These are phyloP conservation scores for Capra hircus DNA, from an alignment of 2,113 vertebrate species.

Conservation along the genomic window DNA sequence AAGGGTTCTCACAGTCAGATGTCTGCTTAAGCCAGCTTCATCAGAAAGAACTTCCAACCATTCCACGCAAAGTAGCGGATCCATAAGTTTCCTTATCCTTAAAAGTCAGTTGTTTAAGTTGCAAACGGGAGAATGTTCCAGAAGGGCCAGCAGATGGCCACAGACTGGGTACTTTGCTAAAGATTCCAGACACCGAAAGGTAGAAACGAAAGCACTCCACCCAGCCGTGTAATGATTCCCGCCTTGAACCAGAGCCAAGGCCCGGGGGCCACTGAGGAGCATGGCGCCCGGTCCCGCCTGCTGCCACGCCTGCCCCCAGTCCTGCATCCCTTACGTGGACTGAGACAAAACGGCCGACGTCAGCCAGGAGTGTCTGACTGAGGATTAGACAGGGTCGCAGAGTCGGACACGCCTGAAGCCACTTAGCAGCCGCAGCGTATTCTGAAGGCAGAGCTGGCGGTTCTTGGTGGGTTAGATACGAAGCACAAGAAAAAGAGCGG, in stretches of 20 bases:
- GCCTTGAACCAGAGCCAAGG: neutral
- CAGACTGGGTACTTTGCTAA: fast-evolving
- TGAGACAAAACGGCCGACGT: fast-evolving
- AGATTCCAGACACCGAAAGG: neutral
- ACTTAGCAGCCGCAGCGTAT: too few relatives aligned
- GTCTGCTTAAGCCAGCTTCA: too few relatives aligned
- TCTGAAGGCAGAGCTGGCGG: neutral
- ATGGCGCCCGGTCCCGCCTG: neutral
- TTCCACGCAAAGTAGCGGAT: neutral
- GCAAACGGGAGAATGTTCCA: neutral
- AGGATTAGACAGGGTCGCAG: too few relatives aligned
- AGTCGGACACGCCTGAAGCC: too few relatives aligned
- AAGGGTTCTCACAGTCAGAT: neutral
- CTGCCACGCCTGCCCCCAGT: neutral
- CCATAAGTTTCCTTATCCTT: neutral
- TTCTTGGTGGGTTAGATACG: fast-evolving
- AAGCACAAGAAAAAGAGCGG: neutral
- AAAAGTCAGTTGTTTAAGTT: neutral
- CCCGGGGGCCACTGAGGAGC: neutral
- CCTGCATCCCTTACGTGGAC: fast-evolving
- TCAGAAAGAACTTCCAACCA: neutral
- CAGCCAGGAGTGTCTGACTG: neutral
- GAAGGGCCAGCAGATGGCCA: neutral
- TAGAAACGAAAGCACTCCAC: neutral
- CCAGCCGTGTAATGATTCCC: neutral